Percentiles rank a stretch among this genome's conserved stretches.
Evolutionary conservation across 2,113 vertebrate species (phyloP).

Genomic region (Platanista minor): DNA sequence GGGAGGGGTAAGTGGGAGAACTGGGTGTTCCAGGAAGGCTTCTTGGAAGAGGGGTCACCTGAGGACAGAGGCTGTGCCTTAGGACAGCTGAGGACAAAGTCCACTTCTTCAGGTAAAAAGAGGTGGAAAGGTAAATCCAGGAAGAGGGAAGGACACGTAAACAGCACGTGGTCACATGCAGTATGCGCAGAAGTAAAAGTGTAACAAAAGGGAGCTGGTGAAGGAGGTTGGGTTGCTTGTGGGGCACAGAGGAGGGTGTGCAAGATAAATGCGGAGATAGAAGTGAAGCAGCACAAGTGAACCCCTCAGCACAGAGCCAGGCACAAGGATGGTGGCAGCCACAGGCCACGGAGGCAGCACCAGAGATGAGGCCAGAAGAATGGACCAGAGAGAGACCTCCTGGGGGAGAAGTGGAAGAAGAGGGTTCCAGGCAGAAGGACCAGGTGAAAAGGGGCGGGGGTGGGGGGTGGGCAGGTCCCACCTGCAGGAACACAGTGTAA

Average conservation of each 20-base stretch:
- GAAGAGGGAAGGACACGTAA: neutral
- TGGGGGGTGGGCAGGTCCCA: accelerated
- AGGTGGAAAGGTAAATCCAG: neutral
- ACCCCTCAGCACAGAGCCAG: neutral
- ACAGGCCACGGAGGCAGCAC: accelerated
- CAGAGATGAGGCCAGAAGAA: neutral
- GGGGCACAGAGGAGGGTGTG: neutral
- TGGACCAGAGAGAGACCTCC: accelerated
- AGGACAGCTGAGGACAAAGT: neutral
- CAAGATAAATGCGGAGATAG: accelerated
- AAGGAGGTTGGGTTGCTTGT: neutral
- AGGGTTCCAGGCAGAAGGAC: neutral
- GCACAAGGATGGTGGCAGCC: accelerated
- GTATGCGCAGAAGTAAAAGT: accelerated
- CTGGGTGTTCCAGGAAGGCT: accelerated
- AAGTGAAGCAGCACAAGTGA: accelerated
- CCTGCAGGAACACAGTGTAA: accelerated
- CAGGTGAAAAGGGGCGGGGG: accelerated
- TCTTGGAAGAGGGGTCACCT: neutral
- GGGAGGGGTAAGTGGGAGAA: accelerated
- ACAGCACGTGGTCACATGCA: accelerated
- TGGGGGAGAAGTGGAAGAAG: accelerated
- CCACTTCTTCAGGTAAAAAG: neutral
- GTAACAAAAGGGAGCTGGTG: too few species aligned
- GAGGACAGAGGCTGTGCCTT: neutral